Base-by-base conservation (phyloP, 2,113 vertebrate species). In the Sturnira hondurensis region DNA sequence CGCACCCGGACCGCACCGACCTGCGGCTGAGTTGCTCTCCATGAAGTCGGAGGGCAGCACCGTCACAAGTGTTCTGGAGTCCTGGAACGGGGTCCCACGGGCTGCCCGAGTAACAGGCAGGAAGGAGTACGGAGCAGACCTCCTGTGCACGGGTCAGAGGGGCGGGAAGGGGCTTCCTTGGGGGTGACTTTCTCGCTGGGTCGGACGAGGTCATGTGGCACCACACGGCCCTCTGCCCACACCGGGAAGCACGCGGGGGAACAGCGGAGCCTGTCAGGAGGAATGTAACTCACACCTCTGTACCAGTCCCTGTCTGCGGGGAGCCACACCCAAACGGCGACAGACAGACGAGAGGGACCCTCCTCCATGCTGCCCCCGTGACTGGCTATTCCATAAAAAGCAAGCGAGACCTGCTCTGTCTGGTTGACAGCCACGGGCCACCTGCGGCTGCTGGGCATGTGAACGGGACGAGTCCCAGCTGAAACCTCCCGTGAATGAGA, bases 401-500 rank as follows among this genome's bases (percentile, higher is more conserved):
- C 22, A 1, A 16, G 31, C 1, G 24, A 80, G n/a, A 10, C 43
- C 70, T 19, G 24, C 22, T 28, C 56, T 13, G 28, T 26, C 43
- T 58, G 41, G 14, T 24, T 1, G 26, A 38, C 2, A 1, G 26
- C 65, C 54, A 33, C 43, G 2, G 20, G 47, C 6, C 58, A 10
- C 22, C 0, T 9, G 85, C 11, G 28, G 9, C 45, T 24, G 2
- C 1, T 4, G 19, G n/a, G 70, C 50, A 38, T 28, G 15, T 17
- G 24, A 31, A 31, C 0, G 36, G 2, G 43, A 36, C 2, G 0
- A 31, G 67, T 26, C 82, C 43, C 43, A 73, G 13, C 2, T 33
- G 24, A 74, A n/a, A 43, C 3, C 9, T 5, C 6, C 19, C 3
- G 0, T 15, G 1, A 13, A 13, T 1, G 0, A 20, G 58, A 56